Conservation (phyloP, 1,140 invertebrate genomes). For the Pygmarrhopalites habei region DNA sequence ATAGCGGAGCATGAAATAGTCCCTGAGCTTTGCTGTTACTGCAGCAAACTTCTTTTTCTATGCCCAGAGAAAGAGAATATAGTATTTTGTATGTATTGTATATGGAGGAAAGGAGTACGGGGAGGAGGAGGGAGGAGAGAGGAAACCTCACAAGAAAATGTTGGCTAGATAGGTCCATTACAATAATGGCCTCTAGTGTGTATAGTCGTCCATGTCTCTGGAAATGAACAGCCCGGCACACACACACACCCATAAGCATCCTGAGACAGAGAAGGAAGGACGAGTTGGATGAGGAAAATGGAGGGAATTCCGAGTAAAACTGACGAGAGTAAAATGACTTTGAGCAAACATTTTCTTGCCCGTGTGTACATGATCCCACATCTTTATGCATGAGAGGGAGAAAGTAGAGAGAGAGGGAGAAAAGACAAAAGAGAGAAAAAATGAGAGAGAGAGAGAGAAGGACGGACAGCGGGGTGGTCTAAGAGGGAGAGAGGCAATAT, state of each 20-base stretch:
- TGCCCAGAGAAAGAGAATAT: too few relatives aligned
- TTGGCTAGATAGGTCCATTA: slow-evolving; percentile 26
- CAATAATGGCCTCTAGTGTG: slow-evolving; percentile 21
- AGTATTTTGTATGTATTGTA: too few relatives aligned
- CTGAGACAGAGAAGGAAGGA: not conserved
- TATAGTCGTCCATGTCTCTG: too few relatives aligned
- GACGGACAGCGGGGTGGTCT: too few relatives aligned
- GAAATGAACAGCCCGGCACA: too few relatives aligned
- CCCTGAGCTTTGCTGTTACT: too few relatives aligned
- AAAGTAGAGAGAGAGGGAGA: not conserved
- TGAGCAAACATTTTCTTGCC: slow-evolving; percentile 7
- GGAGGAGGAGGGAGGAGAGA: too few relatives aligned
- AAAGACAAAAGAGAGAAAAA: slow-evolving; percentile 18
- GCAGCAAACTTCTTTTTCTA: too few relatives aligned
- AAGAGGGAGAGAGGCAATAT: slow-evolving; percentile 10
- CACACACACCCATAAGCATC: not conserved
- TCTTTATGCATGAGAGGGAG: too few relatives aligned
- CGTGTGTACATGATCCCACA: not conserved
- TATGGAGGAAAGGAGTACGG: too few relatives aligned
- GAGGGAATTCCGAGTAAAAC: not conserved
- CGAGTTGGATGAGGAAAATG: not conserved
- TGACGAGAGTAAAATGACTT: slow-evolving; percentile 4
- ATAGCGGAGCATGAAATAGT: not conserved
- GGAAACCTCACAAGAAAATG: slow-evolving; percentile 21
- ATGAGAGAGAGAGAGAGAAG: too few relatives aligned